A percentile compares a stretch with the other conserved stretches of the same genome.
Conservation (phyloP, 2,113 vertebrate genomes). For the Xenopus tropicalis region DNA sequence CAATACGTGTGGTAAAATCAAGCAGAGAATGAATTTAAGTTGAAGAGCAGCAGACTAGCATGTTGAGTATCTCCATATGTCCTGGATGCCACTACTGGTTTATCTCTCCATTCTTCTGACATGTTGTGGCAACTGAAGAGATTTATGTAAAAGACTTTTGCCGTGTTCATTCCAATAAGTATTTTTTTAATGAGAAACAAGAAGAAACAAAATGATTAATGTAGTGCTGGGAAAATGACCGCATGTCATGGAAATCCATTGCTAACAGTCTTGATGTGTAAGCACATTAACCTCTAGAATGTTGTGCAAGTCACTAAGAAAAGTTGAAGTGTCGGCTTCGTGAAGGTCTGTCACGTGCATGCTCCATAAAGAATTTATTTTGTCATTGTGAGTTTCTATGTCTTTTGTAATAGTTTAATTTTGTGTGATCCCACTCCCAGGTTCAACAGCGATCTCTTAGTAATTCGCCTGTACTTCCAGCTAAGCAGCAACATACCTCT, state of each 20-base stretch:
- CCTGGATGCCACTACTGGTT: no score
- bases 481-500: slow-evolving; percentile 65
- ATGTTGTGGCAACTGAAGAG: no score
- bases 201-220: neutral
- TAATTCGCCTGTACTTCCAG: slow-evolving; percentile 68
- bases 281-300: slow-evolving; percentile 11
- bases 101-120: no score
- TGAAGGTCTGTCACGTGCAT: slow-evolving; percentile 33
- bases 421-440: slow-evolving; percentile 68
- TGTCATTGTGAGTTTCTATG: slow-evolving; percentile 41
- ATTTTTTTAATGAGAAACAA: neutral
- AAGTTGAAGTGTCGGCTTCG: neutral
- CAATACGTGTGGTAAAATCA: no score
- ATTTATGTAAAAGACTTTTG: no score
- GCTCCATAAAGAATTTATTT: slow-evolving; percentile 36
- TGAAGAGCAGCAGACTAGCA: no score
- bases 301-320: slow-evolving; percentile 13
- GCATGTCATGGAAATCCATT: slow-evolving; percentile 14
- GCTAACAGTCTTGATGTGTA: slow-evolving; percentile 4
- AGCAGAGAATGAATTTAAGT: no score
- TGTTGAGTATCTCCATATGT: no score
- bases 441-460: slow-evolving; percentile 69
- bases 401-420: slow-evolving; percentile 54
- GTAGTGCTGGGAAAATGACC: neutral
- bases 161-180: no score